Evolutionary conservation across 2,113 vertebrate genomes (phyloP).

Genomic region (Bombycilla garrulus): DNA sequence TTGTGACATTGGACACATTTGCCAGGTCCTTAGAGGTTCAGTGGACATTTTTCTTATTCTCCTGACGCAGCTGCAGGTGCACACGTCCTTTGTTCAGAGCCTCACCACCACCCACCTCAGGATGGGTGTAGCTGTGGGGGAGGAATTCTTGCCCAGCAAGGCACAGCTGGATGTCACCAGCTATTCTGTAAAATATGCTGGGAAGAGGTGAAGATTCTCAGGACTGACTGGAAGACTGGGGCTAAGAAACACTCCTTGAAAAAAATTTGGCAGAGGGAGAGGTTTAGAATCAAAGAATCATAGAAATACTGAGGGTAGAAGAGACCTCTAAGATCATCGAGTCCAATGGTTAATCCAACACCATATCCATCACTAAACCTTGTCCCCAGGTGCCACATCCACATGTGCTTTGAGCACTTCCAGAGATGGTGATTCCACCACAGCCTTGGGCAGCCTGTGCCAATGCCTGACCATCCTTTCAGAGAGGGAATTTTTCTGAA

Average conservation of each 20-base stretch:
- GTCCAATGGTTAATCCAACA: neutral
- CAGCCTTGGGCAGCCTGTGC: neutral
- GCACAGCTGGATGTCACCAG: neutral
- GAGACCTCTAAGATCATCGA: neutral
- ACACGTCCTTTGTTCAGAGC: neutral
- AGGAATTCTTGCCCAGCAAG: neutral
- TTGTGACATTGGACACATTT: fast-evolving
- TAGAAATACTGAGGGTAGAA: neutral
- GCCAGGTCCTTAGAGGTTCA: neutral
- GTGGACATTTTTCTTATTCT: neutral
- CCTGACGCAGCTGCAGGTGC: neutral
- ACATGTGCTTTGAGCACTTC: fast-evolving
- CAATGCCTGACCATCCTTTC: neutral
- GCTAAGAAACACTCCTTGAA: neutral
- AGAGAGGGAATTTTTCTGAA: neutral
- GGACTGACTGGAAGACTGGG: neutral
- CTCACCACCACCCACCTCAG: neutral
- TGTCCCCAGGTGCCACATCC: neutral
- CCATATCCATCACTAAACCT: neutral
- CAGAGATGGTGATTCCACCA: neutral
- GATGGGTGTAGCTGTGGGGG: neutral
- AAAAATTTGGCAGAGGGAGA: neutral
- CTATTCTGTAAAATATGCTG: neutral
- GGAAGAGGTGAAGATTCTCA: neutral
- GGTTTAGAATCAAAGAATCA: neutral